A percentile compares a stretch with the other conserved stretches of the same genome.
phyloP scores from a whole-genome alignment of 2,888 invertebrate species.

The Epistrophe eligans region DNA sequence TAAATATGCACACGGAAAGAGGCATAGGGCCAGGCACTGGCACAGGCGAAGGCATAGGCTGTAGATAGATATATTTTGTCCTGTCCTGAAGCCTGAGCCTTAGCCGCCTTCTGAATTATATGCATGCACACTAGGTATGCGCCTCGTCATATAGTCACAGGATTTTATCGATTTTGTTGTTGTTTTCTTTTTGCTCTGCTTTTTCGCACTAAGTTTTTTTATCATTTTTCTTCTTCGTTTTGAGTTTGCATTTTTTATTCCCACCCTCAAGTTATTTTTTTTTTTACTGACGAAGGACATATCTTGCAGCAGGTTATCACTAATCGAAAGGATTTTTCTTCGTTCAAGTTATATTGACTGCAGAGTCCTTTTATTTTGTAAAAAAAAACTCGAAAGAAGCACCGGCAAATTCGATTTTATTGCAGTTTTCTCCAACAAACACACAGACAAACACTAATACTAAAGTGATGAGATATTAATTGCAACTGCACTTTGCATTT shows the following conservation, averaged over 20 bases:
- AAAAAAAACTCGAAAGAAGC: constrained; percentile 5
- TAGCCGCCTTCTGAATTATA: constrained; percentile 40
- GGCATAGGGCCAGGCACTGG: constrained; percentile 13
- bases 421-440: constrained; percentile 63
- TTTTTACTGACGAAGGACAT: neutral
- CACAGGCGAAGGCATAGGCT: neutral
- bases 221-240: constrained; percentile 11
- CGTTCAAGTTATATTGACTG: neutral
- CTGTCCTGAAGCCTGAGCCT: constrained; percentile 22
- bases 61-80: neutral
- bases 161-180: constrained; percentile 76
- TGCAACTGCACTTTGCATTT: constrained; percentile 45
- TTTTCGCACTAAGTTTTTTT: constrained; percentile 41
- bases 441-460: constrained; percentile 27
- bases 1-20: constrained; percentile 65
- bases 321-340: constrained; percentile 53
- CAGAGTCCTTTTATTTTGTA: neutral
- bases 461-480: constrained; percentile 17
- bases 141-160: constrained; percentile 53
- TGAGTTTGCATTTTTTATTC: constrained; percentile 48
- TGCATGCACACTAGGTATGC: constrained; percentile 49
- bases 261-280: constrained; percentile 27
- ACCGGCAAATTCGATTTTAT: constrained; percentile 69
- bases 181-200: constrained; percentile 66
- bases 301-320: constrained; percentile 54